Percentiles rank a stretch among this genome's conserved stretches.
These are phyloP conservation scores for Nerophis ophidion DNA, from an alignment of 2,113 vertebrate genomes.

Conservation along the genomic window DNA sequence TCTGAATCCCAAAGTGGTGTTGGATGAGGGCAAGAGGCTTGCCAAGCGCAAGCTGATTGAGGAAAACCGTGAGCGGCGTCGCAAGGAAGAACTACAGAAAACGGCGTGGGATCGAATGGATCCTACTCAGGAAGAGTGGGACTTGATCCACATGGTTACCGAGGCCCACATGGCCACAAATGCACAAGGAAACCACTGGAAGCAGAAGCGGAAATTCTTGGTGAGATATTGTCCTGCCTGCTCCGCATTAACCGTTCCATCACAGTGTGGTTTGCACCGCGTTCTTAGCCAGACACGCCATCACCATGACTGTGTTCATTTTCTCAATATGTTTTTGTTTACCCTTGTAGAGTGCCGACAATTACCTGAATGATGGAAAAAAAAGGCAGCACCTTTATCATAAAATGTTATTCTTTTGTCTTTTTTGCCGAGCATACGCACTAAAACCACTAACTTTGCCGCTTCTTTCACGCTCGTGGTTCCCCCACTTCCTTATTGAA, in stretches of 20 bases:
- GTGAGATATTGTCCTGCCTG: constrained; percentile 67
- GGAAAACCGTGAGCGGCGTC: constrained; percentile 90
- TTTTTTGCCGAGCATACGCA: constrained; percentile 23
- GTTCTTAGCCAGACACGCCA: background rate
- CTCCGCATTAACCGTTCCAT: constrained; percentile 12
- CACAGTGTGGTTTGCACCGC: constrained; percentile 29
- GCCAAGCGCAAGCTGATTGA: constrained; percentile 96
- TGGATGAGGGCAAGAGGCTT: constrained; percentile 92
- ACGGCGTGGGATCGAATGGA: constrained; percentile 85
- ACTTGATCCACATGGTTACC: constrained; percentile 89
- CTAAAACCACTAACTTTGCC: constrained; percentile 36
- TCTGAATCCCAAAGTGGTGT: constrained; percentile 78
- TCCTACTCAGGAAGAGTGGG: constrained; percentile 93
- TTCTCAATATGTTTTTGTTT: constrained; percentile 71
- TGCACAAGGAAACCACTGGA: constrained; percentile 97
- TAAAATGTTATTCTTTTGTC: constrained; percentile 46
- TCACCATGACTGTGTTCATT: constrained; percentile 33
- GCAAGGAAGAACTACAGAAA: constrained; percentile 87
- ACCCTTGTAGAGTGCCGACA: constrained; percentile 73
- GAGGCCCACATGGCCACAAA: constrained; percentile 96
- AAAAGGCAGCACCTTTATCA: constrained; percentile 60
- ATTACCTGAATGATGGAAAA: constrained; percentile 69
- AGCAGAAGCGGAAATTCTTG: constrained; percentile 97
- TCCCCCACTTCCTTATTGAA: background rate
- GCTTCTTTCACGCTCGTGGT: constrained; percentile 17